A percentile compares a stretch with the other conserved stretches of the same genome.
Evolutionary conservation across 30 jellyfish, hydroid and myxozoan genomes (phyloP).

Genomic region (Aurelia sp.): DNA sequence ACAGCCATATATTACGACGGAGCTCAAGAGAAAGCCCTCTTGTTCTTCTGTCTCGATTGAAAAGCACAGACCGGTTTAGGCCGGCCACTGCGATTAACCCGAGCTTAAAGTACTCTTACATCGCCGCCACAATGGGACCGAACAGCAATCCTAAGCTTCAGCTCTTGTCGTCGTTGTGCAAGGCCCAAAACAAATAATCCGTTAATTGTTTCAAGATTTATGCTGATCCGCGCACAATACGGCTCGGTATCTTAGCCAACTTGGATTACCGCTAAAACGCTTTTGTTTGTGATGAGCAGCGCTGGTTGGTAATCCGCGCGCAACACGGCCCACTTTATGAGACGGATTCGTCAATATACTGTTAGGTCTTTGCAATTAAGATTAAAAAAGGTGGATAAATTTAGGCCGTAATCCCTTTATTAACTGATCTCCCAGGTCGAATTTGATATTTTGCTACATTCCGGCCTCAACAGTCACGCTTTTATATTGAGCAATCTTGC

Average conservation of each 20-base stretch:
- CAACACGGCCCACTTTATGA: slow-evolving; percentile 59
- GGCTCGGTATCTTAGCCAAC: slow-evolving; percentile 60
- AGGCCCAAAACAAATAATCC: slow-evolving; percentile 75
- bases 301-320: slow-evolving; percentile 57
- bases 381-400: slow-evolving; percentile 48
- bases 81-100: slow-evolving; percentile 48
- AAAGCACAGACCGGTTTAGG: slow-evolving; percentile 52
- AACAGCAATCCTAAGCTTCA: slow-evolving; percentile 58
- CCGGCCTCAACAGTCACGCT: slow-evolving; percentile 36
- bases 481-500: not conserved
- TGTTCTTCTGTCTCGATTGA: slow-evolving; percentile 41
- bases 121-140: slow-evolving; percentile 58
- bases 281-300: slow-evolving; percentile 39
- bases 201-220: slow-evolving; percentile 37
- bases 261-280: slow-evolving; percentile 41
- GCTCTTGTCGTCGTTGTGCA: slow-evolving; percentile 71
- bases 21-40: slow-evolving; percentile 31
- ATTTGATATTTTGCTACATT: slow-evolving; percentile 34
- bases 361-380: slow-evolving; percentile 70
- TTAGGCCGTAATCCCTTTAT: slow-evolving; percentile 53
- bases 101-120: slow-evolving; percentile 37
- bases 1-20: slow-evolving; percentile 37
- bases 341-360: slow-evolving; percentile 63
- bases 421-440: slow-evolving; percentile 61
- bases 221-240: slow-evolving; percentile 37